These are phyloP conservation scores for Endotricha flammealis DNA, from an alignment of 2,888 invertebrate genomes.

Conservation along the genomic window DNA sequence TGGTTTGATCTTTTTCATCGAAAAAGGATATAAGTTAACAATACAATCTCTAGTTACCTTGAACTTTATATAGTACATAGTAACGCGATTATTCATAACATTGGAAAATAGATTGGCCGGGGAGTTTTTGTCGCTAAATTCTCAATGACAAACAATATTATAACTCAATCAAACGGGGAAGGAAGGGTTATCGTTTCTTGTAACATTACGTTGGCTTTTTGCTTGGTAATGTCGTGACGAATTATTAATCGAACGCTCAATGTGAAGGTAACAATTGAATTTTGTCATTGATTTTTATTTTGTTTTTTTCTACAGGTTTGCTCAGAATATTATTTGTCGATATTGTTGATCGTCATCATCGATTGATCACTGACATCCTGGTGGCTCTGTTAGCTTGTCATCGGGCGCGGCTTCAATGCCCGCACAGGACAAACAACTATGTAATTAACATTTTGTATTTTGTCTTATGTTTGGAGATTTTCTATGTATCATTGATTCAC, in stretches of 20 bases:
- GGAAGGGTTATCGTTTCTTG: conserved; percentile 10
- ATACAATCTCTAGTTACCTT: conserved; percentile 1
- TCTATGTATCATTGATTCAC: no score
- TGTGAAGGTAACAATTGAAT: conserved; percentile 17
- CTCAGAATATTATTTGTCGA: background rate
- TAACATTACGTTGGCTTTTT: conserved; percentile 8
- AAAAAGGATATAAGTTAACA: no score
- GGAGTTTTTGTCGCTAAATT: conserved; percentile 10
- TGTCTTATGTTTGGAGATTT: no score
- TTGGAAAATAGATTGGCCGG: conserved; percentile 7
- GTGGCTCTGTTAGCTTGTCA: no score
- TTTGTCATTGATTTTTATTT: conserved; percentile 8
- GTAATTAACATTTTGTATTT: no score
- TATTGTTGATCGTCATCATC: no score
- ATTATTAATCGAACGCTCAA: conserved; percentile 17
- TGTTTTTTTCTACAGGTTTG: conserved; percentile 8
- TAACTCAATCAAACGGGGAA: conserved; percentile 7
- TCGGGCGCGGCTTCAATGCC: no score
- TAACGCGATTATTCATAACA: conserved; percentile 10
- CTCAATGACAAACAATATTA: conserved; percentile 10
- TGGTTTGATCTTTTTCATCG: no score
- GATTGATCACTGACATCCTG: no score
- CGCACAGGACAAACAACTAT: no score
- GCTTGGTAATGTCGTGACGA: conserved; percentile 8
- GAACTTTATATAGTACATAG: conserved; percentile 10